Conservation (phyloP, 2,888 invertebrate genomes). For the Tricholauxania praeusta region DNA sequence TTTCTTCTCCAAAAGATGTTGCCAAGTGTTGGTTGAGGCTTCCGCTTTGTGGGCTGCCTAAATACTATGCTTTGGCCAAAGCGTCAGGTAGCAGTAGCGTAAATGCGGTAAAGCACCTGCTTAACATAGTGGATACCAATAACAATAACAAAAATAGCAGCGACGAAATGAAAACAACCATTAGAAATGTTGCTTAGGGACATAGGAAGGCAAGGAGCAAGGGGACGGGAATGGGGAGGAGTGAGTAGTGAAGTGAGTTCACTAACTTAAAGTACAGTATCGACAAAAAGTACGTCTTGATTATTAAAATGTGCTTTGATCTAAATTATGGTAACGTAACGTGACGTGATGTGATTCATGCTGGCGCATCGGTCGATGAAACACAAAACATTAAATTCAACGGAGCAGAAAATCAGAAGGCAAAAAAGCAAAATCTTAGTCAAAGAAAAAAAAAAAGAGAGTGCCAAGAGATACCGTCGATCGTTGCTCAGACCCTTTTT, state of each 20-base stretch:
- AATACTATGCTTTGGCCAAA: conserved; percentile 16
- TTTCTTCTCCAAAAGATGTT: not conserved
- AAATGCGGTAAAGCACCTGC: conserved; percentile 22
- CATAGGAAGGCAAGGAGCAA: conserved; percentile 5
- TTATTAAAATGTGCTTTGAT: conserved; percentile 35
- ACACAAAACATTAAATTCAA: conserved; percentile 55
- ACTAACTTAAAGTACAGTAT: conserved; percentile 48
- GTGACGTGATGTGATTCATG: conserved; percentile 34
- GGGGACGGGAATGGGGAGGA: no score
- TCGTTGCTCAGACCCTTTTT: no score
- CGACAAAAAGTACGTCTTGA: conserved; percentile 47
- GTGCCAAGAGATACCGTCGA: not conserved
- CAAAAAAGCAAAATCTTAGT: conserved; percentile 34
- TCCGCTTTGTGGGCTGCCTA: conserved; percentile 18
- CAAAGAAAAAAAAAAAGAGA: conserved; percentile 14
- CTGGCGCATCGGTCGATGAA: conserved; percentile 49
- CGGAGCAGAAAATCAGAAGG: conserved; percentile 66
- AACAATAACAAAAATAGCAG: conserved; percentile 10
- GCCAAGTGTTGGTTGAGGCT: conserved; percentile 23
- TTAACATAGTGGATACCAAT: not conserved
- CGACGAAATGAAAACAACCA: conserved; percentile 13
- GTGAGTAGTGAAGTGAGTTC: not conserved
- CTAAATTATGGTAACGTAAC: conserved; percentile 35
- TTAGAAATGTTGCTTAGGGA: conserved; percentile 21
- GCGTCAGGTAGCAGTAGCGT: not conserved